A percentile compares a stretch with the other conserved stretches of the same genome.
Evolutionary conservation across 2,797 vertebrate species (phyloP).

Genomic region (Somateria mollissima): DNA sequence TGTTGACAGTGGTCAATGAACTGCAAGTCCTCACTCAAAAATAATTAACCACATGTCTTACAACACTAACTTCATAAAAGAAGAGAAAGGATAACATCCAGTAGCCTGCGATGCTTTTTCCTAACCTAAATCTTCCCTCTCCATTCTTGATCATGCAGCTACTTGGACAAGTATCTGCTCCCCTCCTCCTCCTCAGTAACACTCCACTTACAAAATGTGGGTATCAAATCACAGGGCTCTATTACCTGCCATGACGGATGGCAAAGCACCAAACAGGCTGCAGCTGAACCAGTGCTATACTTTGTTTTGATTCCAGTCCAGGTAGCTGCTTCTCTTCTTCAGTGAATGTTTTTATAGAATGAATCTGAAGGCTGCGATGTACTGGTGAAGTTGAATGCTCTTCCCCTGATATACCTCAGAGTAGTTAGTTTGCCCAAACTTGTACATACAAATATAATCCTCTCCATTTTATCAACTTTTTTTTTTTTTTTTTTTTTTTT

Average conservation of each 20-base stretch:
- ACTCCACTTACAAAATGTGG: background rate
- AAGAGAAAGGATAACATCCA: background rate
- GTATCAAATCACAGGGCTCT: background rate
- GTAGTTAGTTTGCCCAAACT: background rate
- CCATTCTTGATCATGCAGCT: background rate
- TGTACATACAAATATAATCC: background rate
- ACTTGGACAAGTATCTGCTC: background rate
- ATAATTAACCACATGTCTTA: background rate
- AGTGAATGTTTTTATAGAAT: background rate
- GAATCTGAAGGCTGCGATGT: background rate
- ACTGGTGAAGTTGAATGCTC: background rate
- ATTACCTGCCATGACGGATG: background rate
- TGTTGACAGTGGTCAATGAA: background rate
- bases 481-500: background rate
- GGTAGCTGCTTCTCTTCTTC: background rate
- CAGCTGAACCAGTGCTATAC: background rate
- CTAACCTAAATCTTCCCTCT: background rate
- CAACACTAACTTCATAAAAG: background rate
- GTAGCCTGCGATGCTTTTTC: background rate
- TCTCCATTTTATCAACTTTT: background rate
- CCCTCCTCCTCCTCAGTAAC: background rate
- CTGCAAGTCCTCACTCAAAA: background rate
- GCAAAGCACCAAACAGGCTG: background rate
- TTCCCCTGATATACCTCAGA: background rate
- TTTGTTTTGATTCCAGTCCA: background rate